These are phyloP conservation scores for Thelaira solivaga DNA, from an alignment of 2,888 invertebrate genomes.

Conservation along the genomic window DNA sequence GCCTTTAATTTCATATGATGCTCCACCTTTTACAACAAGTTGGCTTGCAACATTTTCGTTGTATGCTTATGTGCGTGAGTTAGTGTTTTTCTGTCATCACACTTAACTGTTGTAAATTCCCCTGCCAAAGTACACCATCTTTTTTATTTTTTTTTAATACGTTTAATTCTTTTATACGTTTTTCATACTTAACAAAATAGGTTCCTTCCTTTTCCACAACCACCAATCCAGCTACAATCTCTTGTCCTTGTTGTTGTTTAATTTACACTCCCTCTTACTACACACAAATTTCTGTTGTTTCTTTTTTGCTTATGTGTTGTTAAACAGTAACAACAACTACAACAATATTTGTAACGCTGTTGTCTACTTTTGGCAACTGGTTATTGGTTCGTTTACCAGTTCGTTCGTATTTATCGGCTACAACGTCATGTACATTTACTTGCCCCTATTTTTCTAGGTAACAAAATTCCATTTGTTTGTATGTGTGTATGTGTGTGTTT, in stretches of 20 bases:
- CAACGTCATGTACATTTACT: constrained; percentile 43
- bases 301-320: constrained; percentile 16
- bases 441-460: constrained; percentile 45
- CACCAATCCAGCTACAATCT: constrained; percentile 44
- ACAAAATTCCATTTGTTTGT: not conserved
- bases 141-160: constrained; percentile 32
- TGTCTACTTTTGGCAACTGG: constrained; percentile 33
- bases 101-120: constrained; percentile 41
- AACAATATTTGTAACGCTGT: constrained; percentile 29
- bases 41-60: constrained; percentile 19
- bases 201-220: constrained; percentile 55
- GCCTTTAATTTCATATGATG: not conserved
- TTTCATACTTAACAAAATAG: constrained; percentile 32
- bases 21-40: constrained; percentile 57
- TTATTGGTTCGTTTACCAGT: constrained; percentile 35
- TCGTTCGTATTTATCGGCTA: constrained; percentile 16
- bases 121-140: constrained; percentile 30
- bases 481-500: not conserved
- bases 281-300: constrained; percentile 13
- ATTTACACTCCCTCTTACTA: constrained; percentile 24
- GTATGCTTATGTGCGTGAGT: not conserved
- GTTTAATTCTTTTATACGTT: constrained; percentile 1
- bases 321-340: constrained; percentile 23
- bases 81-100: not conserved
- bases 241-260: not conserved